Conservation (phyloP, 2,888 invertebrate species). For the Oasisia sp. region DNA sequence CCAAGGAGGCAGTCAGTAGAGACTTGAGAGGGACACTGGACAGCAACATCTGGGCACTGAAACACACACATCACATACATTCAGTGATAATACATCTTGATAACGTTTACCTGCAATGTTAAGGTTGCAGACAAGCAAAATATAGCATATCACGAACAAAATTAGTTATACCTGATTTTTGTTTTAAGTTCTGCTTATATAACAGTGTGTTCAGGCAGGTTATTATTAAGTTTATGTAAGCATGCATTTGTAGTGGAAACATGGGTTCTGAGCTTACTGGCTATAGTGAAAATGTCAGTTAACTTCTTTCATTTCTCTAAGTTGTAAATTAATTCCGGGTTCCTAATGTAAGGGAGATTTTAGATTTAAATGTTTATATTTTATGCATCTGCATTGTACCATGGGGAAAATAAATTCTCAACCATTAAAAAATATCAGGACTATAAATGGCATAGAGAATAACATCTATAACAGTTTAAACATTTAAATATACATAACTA, state of each 20-base stretch:
- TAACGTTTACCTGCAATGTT: constrained; percentile 9
- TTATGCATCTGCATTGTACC: neutral
- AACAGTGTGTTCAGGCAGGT: neutral
- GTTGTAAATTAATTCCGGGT: neutral
- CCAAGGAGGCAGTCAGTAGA: constrained; percentile 29
- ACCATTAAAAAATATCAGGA: neutral
- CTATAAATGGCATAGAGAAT: neutral
- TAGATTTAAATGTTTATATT: neutral
- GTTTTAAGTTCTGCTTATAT: too few species aligned
- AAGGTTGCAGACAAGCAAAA: too few species aligned
- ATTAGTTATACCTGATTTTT: too few species aligned
- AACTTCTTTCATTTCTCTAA: neutral
- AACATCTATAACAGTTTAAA: neutral
- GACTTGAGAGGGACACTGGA: neutral
- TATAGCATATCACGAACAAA: too few species aligned
- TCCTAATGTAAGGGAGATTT: constrained; percentile 19
- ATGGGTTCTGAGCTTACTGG: neutral
- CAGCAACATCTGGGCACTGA: neutral
- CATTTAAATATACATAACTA: neutral
- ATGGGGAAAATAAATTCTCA: neutral
- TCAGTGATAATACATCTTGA: neutral
- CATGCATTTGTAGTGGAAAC: neutral
- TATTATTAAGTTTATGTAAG: neutral
- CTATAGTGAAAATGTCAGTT: neutral
- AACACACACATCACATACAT: neutral